Base-by-base conservation (phyloP, 1,140 invertebrate genomes). In the Varroa destructor region DNA sequence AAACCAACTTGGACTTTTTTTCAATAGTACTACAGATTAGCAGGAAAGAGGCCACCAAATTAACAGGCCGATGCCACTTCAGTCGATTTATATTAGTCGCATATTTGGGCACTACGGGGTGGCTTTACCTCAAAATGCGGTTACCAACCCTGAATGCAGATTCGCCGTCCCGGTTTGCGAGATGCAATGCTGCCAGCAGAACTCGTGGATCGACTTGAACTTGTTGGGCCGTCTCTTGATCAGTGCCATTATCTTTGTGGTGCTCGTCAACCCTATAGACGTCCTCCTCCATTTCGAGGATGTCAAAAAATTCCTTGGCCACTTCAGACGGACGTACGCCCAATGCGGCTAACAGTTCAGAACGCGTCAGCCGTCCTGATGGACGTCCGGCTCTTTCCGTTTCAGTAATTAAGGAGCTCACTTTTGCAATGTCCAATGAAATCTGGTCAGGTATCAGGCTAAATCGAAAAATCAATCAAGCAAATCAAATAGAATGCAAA, bases 371-470 rank as follows among this genome's bases (percentile, higher is more conserved):
- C 40, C 46, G 61, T 43, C 12, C 61, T 3, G 42, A 6, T 40
- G 40, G 40, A 14, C 40, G 46, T 25, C 46, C 61, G 61, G 12
- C 61, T 1, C 3, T 40, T 5, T 40, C 61, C 40, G 40, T 40
- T 10, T 67, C 10, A 43, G 40, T 37, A 14, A 67, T 67, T 12
- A 67, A 37, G 12, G 40, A 40, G 61, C 10, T 37, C 10, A 67
- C 46, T 67, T 67, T 67, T 8, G 1, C 61, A 37, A 67, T 67
- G 40, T 67, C 61, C 12, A 36, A 2, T 36, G 61, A 37, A 67
- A 67, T 12, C 61, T 67, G 61, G 12, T 67, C 61, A 67, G 61
- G 61, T 67, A 14, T 67, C 61, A 67, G 61, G 36, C 61, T 67
- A 37, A n/a, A n/a, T 25, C 25, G 8, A 67, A 67, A 67, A 6